Base-by-base conservation (phyloP, 2,888 invertebrate species). In the Helleia helle region DNA sequence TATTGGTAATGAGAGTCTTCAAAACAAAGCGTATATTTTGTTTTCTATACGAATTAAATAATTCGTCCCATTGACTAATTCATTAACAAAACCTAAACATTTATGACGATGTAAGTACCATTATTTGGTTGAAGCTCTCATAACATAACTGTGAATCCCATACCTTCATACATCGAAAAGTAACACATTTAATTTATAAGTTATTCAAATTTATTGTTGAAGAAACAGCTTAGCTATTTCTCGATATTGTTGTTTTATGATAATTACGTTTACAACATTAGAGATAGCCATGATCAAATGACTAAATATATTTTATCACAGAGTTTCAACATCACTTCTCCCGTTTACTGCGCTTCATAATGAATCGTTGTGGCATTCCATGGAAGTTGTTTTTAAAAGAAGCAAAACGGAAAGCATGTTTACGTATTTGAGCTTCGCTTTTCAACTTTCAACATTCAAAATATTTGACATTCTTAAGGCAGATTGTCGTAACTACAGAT, bases 261-360 rank as follows among this genome's bases (percentile, higher is more conserved):
- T 36, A 42, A 38, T 39, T 34, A 36, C 36, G 24, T 41, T 41
- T 22, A 22, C 15, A 39, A 39, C 22, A 22, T 22, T 28, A 41
- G 26, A 29, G 24, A 30, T 27, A 38, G 36, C 40, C 40, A 34
- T 34, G 42, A 45, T 42, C 27, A 38, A 46, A 42, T 40, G 24
- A 18, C 24, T 24, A 40, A 46, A 40, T 40, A 41, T 30, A 34
- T 18, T 34, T 34, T 22, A 34, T 18, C 31, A 42, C 42, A 40
- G 29, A 12, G 34, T 29, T 39, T 29, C 29, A 34, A 22, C 22
- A 34, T 22, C 7, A 34, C 22, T 34, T 34, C 22, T 34, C 22
- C 12, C 9, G 12, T 18, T 18, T 34, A 34, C 34, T 34, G 12
- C 34, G 34, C 18, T 34, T 34, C 12, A 22, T 34, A 34, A 34